Base-by-base conservation (phyloP, 2,113 vertebrate species). In the Poecile atricapillus region DNA sequence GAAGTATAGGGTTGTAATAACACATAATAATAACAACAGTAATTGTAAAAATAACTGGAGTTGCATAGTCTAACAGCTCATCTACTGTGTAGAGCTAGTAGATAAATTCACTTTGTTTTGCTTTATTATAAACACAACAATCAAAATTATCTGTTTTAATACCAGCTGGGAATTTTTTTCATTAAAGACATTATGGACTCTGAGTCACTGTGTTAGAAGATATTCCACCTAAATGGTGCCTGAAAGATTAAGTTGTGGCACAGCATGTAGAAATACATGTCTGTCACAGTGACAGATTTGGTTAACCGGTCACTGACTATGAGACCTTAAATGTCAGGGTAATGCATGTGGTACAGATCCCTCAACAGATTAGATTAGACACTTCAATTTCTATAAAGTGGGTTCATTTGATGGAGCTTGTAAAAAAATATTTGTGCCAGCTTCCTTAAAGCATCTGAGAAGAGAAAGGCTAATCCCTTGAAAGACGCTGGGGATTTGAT, bases 201-300 rank as follows among this genome's bases (percentile, higher is more conserved):
- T 67, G 43, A 91, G 50, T 49, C 35, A 43, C 47, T 19, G 9
- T 56, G 55, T 56, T 93, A 70, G 18, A 43, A 56, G 24, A 43
- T 33, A 56, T 59, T 90, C 77, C 80, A 69, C 80, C 73, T 65
- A 78, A 90, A 79, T 6, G 0, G 21, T 68, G 52, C 69, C 76
- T 55, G 60, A 68, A 78, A 93, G 80, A 96, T 92, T 84, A 95
- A 89, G 86, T 39, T 87, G 60, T 94, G 93, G 94, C 88, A 53
- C 52, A 87, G 86, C 77, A 56, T 44, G 68, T 93, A 96, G 92
- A 80, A 95, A 85, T 89, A 59, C 71, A 69, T 37, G 90, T 88
- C 87, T 94, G 68, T 95, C 94, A 75, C 43, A 83, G 70, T 94
- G 94, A 94, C 91, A 92, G 89, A 87, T 94, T 96, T 94, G 83